A percentile compares a stretch with the other conserved stretches of the same genome.
These are phyloP conservation scores for Digitonthophagus gazella DNA, from an alignment of 2,888 invertebrate genomes.

Conservation along the genomic window DNA sequence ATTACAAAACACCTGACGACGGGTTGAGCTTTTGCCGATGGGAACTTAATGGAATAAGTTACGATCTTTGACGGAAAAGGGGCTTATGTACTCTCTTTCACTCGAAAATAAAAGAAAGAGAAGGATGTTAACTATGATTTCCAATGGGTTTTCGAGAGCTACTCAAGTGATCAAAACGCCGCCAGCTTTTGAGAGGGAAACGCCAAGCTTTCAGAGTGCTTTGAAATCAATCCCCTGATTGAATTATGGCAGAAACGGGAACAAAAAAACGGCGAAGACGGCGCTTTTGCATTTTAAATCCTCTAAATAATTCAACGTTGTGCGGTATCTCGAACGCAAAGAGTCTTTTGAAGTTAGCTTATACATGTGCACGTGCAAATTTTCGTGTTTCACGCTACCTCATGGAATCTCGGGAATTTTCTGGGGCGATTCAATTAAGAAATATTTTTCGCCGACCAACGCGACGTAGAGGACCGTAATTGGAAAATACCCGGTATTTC, in stretches of 20 bases:
- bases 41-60: background rate
- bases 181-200: background rate
- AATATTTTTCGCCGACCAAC: constrained; percentile 8
- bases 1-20: background rate
- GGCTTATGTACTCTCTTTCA: background rate
- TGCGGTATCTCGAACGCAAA: background rate
- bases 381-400: background rate
- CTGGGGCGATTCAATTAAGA: constrained; percentile 15
- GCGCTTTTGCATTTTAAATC: background rate
- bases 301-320: background rate
- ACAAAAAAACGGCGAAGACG: background rate
- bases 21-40: background rate
- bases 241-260: background rate
- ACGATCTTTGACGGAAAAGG: background rate
- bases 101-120: background rate
- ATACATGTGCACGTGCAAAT: background rate
- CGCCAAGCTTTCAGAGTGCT: background rate
- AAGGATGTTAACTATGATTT: background rate
- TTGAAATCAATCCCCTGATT: background rate
- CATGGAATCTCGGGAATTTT: background rate
- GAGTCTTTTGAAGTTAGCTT: background rate
- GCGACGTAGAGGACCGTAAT: background rate
- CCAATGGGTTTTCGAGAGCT: background rate
- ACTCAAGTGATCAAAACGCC: background rate
- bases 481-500: background rate